These are phyloP conservation scores for Geopemphigus sp. DNA, from an alignment of 1,140 invertebrate genomes.

Conservation along the genomic window DNA sequence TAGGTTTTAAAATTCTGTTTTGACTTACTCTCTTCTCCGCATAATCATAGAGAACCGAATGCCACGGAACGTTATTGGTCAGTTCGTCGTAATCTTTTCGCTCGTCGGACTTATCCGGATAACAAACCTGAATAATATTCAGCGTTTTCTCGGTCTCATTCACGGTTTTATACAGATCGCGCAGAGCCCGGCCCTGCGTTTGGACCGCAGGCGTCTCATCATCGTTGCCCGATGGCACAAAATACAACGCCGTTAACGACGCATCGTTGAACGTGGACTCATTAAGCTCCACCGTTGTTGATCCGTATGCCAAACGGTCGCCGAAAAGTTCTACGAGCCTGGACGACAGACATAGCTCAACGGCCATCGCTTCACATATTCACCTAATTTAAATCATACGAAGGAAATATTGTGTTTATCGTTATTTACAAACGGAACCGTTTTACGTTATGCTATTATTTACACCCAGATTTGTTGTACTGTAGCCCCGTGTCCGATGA, in stretches of 20 bases:
- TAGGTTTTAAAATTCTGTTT: no score
- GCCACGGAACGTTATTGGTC: constrained; percentile 41
- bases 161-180: constrained; percentile 32
- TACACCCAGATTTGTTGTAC: not conserved
- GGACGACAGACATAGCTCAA: constrained; percentile 18
- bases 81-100: not conserved
- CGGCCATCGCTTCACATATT: constrained; percentile 34
- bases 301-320: constrained; percentile 13
- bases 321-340: constrained; percentile 20
- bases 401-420: no score
- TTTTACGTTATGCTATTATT: no score
- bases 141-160: constrained; percentile 31
- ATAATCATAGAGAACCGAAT: constrained; percentile 45
- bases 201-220: not conserved
- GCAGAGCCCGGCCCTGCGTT: not conserved
- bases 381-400: not conserved
- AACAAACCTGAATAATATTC: constrained; percentile 31
- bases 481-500: not conserved
- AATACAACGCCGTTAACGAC: constrained; percentile 34
- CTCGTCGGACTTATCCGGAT: constrained; percentile 5
- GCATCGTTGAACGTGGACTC: constrained; percentile 4
- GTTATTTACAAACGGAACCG: no score
- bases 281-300: constrained; percentile 16
- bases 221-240: constrained; percentile 26
- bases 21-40: constrained; percentile 45